phyloP scores from a whole-genome alignment of 2,888 invertebrate species.

The Pegoplata infirma region DNA sequence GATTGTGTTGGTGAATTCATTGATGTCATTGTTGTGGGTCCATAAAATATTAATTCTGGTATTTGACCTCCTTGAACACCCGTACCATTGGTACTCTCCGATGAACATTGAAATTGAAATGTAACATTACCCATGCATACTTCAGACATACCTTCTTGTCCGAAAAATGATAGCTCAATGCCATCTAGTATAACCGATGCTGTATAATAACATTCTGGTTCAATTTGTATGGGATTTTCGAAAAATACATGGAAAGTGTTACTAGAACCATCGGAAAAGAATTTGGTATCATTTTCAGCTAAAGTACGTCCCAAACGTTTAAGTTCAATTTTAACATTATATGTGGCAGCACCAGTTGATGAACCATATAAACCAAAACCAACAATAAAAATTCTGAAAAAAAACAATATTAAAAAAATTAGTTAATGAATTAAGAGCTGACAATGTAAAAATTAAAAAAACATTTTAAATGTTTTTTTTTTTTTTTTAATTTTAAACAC shows the following conservation, averaged over 20 bases:
- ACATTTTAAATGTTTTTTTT: too few species aligned
- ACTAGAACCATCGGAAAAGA: constrained; percentile 97
- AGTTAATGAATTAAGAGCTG: too few species aligned
- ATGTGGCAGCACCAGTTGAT: constrained; percentile 96
- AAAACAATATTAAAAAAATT: background rate
- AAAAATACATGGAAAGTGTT: constrained; percentile 95
- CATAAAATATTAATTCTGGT: constrained; percentile 97
- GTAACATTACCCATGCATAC: constrained; percentile 95
- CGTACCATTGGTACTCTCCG: constrained; percentile 98
- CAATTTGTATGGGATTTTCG: constrained; percentile 89
- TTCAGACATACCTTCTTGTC: constrained; percentile 97
- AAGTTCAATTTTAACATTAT: constrained; percentile 95
- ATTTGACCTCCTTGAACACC: constrained; percentile 98
- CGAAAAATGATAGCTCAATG: constrained; percentile 96
- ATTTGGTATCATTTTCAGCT: constrained; percentile 94
- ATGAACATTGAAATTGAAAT: constrained; percentile 98
- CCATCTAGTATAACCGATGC: constrained; percentile 97
- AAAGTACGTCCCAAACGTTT: constrained; percentile 92
- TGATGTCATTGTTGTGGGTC: constrained; percentile 82
- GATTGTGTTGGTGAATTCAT: constrained; percentile 76
- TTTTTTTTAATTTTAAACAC: too few species aligned
- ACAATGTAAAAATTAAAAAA: too few species aligned
- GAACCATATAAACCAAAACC: constrained; percentile 98
- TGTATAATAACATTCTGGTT: constrained; percentile 95
- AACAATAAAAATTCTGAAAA: constrained; percentile 90